A percentile compares a stretch with the other conserved stretches of the same genome.
phyloP scores from a whole-genome alignment of 2,888 invertebrate species.

The Siphonodentalium dalli region DNA sequence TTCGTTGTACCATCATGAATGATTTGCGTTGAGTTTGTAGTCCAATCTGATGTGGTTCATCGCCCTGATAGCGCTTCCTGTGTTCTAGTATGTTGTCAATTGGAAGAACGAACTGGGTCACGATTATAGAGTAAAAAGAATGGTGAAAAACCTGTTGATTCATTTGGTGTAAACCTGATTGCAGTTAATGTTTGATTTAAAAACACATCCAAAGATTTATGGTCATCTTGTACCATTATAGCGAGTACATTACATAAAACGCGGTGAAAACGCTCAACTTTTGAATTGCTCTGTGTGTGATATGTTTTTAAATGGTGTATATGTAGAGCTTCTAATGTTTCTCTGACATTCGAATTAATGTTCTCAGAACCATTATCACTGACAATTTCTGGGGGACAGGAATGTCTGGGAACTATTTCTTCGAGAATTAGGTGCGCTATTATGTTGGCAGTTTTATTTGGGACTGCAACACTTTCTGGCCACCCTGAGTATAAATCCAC shows the following conservation, averaged over 20 bases:
- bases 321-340: constrained; percentile 1
- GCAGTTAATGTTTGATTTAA: constrained; percentile 6
- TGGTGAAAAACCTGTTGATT: no score
- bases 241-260: constrained; percentile 7
- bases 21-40: not conserved
- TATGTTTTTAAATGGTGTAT: constrained; percentile 9
- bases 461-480: constrained; percentile 25
- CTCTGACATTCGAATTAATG: constrained; percentile 8
- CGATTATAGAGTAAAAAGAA: no score
- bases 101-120: constrained; percentile 7
- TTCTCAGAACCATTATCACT: constrained; percentile 20
- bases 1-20: not conserved
- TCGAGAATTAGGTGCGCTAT: constrained; percentile 24
- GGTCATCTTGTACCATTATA: constrained; percentile 7
- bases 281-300: constrained; percentile 4
- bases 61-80: not conserved
- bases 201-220: constrained; percentile 4
- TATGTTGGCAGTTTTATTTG: constrained; percentile 19
- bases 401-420: constrained; percentile 24
- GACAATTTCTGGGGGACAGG: constrained; percentile 11
- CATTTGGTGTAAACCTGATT: no score
- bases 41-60: not conserved
- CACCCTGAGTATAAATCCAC: no score
- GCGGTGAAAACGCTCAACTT: constrained; percentile 11
- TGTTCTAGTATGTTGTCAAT: not conserved